A percentile compares a stretch with the other conserved stretches of the same genome.
Evolutionary conservation across 2,113 vertebrate genomes (phyloP).

Genomic region (Cryptomyrus ogoouensis): DNA sequence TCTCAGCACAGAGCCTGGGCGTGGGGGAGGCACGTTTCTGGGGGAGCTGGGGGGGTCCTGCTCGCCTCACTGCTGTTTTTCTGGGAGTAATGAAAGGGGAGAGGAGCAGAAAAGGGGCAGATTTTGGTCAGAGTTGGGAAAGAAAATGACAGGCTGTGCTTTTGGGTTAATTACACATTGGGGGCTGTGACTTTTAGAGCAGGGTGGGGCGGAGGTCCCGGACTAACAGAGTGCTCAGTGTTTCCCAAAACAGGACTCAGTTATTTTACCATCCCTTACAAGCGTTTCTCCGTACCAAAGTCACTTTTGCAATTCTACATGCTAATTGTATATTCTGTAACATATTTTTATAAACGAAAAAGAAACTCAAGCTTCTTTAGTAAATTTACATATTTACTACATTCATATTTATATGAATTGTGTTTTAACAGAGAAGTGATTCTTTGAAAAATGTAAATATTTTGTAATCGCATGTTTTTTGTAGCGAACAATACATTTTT

Average conservation of each 20-base stretch:
- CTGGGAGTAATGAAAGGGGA: constrained; percentile 55
- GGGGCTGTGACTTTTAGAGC: constrained; percentile 35
- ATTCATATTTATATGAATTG: constrained; percentile 82
- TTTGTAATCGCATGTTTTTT: constrained; percentile 69
- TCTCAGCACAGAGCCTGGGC: constrained; percentile 41
- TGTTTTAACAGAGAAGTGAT: constrained; percentile 75
- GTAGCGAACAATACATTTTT: constrained; percentile 60
- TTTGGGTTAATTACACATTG: constrained; percentile 46
- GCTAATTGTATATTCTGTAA: constrained; percentile 81
- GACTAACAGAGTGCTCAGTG: neutral
- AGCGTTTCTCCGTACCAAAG: neutral
- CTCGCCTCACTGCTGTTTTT: constrained; percentile 43
- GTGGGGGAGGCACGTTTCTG: constrained; percentile 54
- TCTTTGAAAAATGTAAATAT: constrained; percentile 83
- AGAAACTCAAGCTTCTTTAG: constrained; percentile 64
- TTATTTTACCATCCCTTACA: neutral
- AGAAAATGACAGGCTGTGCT: constrained; percentile 44
- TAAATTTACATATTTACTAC: constrained; percentile 80
- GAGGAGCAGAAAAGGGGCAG: constrained; percentile 38
- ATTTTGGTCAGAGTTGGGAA: constrained; percentile 40
- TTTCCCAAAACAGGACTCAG: neutral
- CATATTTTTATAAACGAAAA: constrained; percentile 65
- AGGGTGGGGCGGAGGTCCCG: neutral
- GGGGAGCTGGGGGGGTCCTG: constrained; percentile 42
- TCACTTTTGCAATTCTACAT: constrained; percentile 17